Evolutionary conservation across 2,113 vertebrate genomes (phyloP), one percentile per base, ranked within the genome.

Genomic region (Onychostruthus taczanowskii): DNA sequence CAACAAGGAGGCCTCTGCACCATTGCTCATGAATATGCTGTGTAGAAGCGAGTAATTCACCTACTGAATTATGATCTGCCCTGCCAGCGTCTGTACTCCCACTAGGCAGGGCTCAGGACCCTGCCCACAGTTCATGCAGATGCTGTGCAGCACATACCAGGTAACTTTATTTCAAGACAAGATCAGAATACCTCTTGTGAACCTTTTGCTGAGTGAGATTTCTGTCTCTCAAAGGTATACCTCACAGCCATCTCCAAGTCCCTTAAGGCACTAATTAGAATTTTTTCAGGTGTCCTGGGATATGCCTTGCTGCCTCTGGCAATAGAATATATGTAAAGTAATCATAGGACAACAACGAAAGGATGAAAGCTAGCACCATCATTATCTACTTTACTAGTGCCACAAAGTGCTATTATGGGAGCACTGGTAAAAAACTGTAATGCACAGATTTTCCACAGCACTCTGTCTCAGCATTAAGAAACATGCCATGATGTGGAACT

Each of bases 51-150:
- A 59, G 14, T 59, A 63, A 50, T 33, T 68, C 52, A 75, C 13
- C 11, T 24, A 9, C 11, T 5, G 9, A n/a, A n/a, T n/a, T 5
- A 17, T 26, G 11, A 3, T 53, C 33, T 79, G 35, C 22, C 31
- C 41, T 1, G 2, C 33, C 37, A 61, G 27, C 12, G 39, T 6
- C 27, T 3, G 1, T 15, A 35, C 10, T 15, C 10, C 22, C 15
- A 20, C 17, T 49, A 61, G 44, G 16, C 0, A 0, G 15, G n/a
- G 41, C 13, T 86, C 41, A 80, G 49, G 28, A 77, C n/a, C 26
- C 44, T 28, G 9, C 7, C 9, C 17, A 10, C 1, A 2, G 13
- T 5, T 56, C 37, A 20, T 7, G 9, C 9, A 63, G 61, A n/a
- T 26, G 18, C 17, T 72, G 28, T 16, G 14, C 33, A 63, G 23